These are phyloP conservation scores for Scaptomyza parva DNA, from an alignment of 2,888 invertebrate genomes.

Conservation along the genomic window DNA sequence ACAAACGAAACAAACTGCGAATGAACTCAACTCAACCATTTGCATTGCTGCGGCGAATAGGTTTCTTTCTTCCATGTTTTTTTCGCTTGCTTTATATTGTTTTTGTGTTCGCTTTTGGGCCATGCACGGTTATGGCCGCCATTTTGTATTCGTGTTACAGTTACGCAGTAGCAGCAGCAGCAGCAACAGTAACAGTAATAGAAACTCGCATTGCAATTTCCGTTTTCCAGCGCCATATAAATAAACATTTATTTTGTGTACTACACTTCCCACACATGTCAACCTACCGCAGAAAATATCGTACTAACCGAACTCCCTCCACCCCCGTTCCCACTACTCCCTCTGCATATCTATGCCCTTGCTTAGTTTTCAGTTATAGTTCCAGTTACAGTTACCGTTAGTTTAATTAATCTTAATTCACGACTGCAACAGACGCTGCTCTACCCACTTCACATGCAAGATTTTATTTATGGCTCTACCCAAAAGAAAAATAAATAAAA, in stretches of 20 bases:
- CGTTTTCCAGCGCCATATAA: conserved; percentile 72
- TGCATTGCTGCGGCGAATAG: conserved; percentile 59
- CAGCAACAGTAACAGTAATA: conserved; percentile 19
- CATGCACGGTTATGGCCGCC: conserved; percentile 75
- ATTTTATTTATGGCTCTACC: conserved; percentile 70
- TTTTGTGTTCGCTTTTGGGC: conserved; percentile 5
- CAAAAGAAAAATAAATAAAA: conserved; percentile 29
- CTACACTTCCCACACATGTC: conserved; percentile 68
- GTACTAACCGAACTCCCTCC: conserved; percentile 9
- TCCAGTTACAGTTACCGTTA: conserved; percentile 68
- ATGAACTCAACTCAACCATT: conserved; percentile 67
- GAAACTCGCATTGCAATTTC: conserved; percentile 72
- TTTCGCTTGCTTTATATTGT: not conserved
- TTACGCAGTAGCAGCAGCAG: conserved; percentile 39
- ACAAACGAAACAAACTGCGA: conserved; percentile 56
- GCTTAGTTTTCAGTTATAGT: conserved; percentile 70
- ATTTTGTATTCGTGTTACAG: conserved; percentile 69
- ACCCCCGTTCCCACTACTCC: not conserved
- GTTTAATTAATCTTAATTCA: conserved; percentile 80
- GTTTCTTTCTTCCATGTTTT: conserved; percentile 11
- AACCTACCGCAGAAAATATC: conserved; percentile 59
- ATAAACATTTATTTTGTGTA: conserved; percentile 76
- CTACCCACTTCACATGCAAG: conserved; percentile 75
- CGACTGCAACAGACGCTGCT: conserved; percentile 74
- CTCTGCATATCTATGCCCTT: conserved; percentile 3